phyloP scores from a whole-genome alignment of 1,140 invertebrate species.

The Conopomorpha cramerella region DNA sequence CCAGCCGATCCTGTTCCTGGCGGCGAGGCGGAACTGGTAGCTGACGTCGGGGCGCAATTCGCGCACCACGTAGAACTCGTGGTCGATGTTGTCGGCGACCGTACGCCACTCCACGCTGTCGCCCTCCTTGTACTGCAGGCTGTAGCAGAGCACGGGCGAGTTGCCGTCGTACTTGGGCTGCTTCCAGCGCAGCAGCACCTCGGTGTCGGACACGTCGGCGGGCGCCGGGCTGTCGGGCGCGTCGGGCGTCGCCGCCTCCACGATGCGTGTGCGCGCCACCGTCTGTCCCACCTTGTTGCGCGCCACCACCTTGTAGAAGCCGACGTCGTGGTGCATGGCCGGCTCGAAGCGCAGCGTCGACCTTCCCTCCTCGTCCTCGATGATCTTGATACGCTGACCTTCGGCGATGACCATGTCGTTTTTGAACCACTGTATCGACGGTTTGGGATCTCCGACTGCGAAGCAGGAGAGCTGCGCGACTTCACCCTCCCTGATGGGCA shows the following conservation, averaged over 20 bases:
- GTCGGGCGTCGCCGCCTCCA: constrained; percentile 74
- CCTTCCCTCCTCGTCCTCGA: constrained; percentile 75
- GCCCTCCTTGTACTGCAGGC: constrained; percentile 77
- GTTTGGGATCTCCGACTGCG: constrained; percentile 88
- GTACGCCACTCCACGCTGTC: constrained; percentile 86
- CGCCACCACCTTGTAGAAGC: constrained; percentile 95
- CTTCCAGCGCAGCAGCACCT: constrained; percentile 88
- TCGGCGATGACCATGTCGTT: constrained; percentile 86
- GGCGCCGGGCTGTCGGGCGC: constrained; percentile 87
- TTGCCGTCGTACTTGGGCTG: constrained; percentile 85
- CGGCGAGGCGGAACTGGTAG: constrained; percentile 89
- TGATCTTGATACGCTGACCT: constrained; percentile 76
- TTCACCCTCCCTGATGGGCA: constrained; percentile 78
- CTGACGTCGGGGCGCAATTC: constrained; percentile 76
- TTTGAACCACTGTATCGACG: constrained; percentile 94
- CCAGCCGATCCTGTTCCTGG: constrained; percentile 93
- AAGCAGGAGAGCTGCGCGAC: constrained; percentile 80
- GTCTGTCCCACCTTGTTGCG: constrained; percentile 84
- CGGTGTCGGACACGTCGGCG: constrained; percentile 79
- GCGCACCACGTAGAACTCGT: constrained; percentile 88
- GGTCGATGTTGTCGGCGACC: constrained; percentile 86
- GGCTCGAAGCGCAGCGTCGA: constrained; percentile 79
- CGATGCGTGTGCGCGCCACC: constrained; percentile 73
- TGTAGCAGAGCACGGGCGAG: constrained; percentile 82
- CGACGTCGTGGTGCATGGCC: constrained; percentile 79